Evolutionary conservation across 2,888 invertebrate species (phyloP), one percentile per base, ranked within the genome.

Genomic region (Timema podura): DNA sequence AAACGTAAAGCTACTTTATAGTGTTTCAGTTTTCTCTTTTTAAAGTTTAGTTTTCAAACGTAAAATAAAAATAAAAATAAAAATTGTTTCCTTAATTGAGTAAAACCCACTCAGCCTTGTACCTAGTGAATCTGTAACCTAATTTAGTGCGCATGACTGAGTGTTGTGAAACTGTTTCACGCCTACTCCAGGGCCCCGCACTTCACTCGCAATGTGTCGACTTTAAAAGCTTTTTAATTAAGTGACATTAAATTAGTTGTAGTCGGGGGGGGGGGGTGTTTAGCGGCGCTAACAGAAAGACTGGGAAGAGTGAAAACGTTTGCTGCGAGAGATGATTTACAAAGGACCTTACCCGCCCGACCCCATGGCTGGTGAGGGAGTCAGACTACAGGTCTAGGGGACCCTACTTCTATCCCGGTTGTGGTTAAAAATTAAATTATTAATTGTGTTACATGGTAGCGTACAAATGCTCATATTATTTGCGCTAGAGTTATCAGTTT

Each of bases 171-270:
- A 61, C 61, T 61, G 30, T 45, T 61, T 45, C 44, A 5, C 44
- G 11, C 5, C 44, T 13, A 30, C 57, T 30, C 61, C 45, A 30
- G 11, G 51, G 51, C 51, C 3, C 11, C 16, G 44, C 44, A 44
- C 44, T 13, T 16, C 61, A 44, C 44, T 30, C 30, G 30, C 30
- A 30, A 30, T 30, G 61, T 61, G 61, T 61, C 61, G 45, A 61
- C 61, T 61, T 44, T 61, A 61, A 61, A 61, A 61, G 61, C 61
- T 61, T 30, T 61, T 61, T 61, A 61, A 61, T 61, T 61, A 61
- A 61, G 61, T 61, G 61, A 61, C 61, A 61, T 61, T 61, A 45
- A 44, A 45, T 61, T 44, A 61, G 44, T 44, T 30, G 30, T 13
- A 44, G 44, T 61, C 9, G 44, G 5, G 61, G 30, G 30, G 11